These are phyloP conservation scores for Drosophila mimetica DNA, from an alignment of 2,888 invertebrate species.

Conservation along the genomic window DNA sequence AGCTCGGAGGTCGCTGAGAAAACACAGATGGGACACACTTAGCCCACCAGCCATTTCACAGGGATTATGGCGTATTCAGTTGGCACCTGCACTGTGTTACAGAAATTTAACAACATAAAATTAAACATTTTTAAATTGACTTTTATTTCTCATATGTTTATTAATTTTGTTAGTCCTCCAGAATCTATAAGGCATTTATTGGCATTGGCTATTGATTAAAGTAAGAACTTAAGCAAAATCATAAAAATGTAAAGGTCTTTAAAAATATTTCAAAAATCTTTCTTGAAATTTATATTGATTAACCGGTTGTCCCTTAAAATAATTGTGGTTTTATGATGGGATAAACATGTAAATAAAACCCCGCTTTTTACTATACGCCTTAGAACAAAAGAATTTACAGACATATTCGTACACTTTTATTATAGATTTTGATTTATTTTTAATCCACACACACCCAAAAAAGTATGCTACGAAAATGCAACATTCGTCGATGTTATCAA, in stretches of 20 bases:
- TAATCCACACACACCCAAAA: not conserved
- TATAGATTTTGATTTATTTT: not conserved
- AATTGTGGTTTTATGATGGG: too few species aligned
- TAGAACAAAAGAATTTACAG: not conserved
- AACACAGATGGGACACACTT: constrained; percentile 40
- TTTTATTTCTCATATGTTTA: not conserved
- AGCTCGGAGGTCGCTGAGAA: constrained; percentile 21
- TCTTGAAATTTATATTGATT: too few species aligned
- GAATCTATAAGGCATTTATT: too few species aligned
- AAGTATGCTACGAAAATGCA: constrained; percentile 16
- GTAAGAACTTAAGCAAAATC: too few species aligned
- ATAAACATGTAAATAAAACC: too few species aligned
- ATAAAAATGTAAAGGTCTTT: too few species aligned
- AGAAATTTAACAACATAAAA: not conserved
- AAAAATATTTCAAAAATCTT: too few species aligned
- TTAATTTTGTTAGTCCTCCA: too few species aligned
- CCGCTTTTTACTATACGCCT: too few species aligned
- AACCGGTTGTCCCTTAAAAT: too few species aligned
- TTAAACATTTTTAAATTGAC: not conserved
- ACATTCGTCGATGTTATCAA: constrained; percentile 14
- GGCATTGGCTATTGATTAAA: too few species aligned
- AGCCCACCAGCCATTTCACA: constrained; percentile 22
- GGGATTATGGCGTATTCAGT: constrained; percentile 36
- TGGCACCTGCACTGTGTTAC: constrained; percentile 29
- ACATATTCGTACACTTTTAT: not conserved